Conservation (phyloP, 2,113 vertebrate genomes). For the Mustelus asterias region DNA sequence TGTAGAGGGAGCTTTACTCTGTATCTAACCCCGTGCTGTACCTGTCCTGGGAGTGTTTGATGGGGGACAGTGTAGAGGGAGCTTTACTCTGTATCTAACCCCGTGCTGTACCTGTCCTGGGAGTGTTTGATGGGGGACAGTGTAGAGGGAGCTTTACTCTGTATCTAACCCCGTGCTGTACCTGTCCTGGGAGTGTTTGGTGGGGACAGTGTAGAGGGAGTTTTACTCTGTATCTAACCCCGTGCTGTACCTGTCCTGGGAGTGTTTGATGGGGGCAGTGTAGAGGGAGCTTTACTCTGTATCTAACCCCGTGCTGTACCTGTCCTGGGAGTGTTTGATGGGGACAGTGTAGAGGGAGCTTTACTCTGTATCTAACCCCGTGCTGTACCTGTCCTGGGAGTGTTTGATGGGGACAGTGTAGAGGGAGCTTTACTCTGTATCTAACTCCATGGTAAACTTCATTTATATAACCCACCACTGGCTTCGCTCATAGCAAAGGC, state of each 20-base stretch:
- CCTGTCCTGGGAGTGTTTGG: too few species aligned
- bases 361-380: background rate
- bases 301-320: background rate
- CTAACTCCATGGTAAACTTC: background rate
- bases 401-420: too few species aligned
- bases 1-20: background rate
- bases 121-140: background rate
- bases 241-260: too few species aligned
- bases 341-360: background rate
- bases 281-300: slow-evolving; percentile 4
- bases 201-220: too few species aligned
- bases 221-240: too few species aligned
- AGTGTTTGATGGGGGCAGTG: too few species aligned
- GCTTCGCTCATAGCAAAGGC: too few species aligned
- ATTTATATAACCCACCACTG: background rate
- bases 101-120: background rate
- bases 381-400: background rate
- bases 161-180: too few species aligned
- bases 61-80: background rate
- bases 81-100: slow-evolving; percentile 3
- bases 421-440: background rate
- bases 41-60: background rate
- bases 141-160: too few species aligned
- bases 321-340: background rate
- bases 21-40: background rate